Evolutionary conservation across 2,888 invertebrate species (phyloP), one percentile per base, ranked within the genome.

Genomic region (Drosophila kuntzei): DNA sequence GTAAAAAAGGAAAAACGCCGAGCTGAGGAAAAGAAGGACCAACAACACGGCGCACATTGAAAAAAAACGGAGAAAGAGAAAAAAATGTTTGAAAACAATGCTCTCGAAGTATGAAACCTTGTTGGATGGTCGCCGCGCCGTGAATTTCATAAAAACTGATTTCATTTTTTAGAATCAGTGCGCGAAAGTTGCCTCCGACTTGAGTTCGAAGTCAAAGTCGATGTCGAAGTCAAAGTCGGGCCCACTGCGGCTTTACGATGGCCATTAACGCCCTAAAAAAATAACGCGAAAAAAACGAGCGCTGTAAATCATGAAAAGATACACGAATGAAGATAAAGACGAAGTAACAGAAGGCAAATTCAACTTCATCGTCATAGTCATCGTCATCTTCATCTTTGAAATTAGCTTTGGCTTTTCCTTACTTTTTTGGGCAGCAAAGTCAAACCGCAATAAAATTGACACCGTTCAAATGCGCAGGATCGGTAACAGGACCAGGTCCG

Each of bases 161-260:
- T 90, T 89, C 87, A 90, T 90, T 90, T 90, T 90, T 91, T 90
- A 90, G 90, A 91, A 90, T 85, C 84, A 86, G 91, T 87, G 79
- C 90, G 88, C 85, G 80, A 76, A 78, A 83, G 83, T 79, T 72
- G 81, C 43, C 43, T 37, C 12, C 22, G 55, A 57, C 57, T 37
- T 14, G n/a, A 39, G 49, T 44, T 32, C 7, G 20, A 41, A 41
- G 41, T 12, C 16, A 8, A 29, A 41, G 53, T 16, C 2, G 53
- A 65, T 47, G 69, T 71, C 53, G 58, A 60, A 54, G 46, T 27
- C 57, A 49, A 58, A 58, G 54, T 46, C 18, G 20, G 59, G 69
- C 71, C 71, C 61, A 73, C 84, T 78, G 79, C 44, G 78, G 87
- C 78, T 89, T 87, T 89, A 87, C 85, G 84, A 79, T 49, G 71